Conservation (phyloP, 2,797 vertebrate species). For the Vultur gryphus region DNA sequence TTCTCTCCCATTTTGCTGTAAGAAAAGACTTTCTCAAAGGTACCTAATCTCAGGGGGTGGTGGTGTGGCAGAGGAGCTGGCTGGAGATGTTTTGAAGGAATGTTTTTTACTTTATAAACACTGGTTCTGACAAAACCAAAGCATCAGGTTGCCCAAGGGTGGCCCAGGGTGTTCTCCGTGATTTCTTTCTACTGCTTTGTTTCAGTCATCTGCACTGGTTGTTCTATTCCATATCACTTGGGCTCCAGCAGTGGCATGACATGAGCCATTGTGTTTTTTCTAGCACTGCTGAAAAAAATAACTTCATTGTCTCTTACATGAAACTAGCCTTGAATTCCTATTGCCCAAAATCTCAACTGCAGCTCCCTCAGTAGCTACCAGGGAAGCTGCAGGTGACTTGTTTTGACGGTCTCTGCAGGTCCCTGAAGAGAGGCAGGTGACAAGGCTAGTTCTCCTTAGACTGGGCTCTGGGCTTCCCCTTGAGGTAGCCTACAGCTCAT, state of each 20-base stretch:
- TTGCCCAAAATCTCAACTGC: background rate
- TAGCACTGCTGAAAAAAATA: background rate
- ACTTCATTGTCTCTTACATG: background rate
- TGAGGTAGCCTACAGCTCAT: background rate
- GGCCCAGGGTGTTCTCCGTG: background rate
- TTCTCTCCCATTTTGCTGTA: background rate
- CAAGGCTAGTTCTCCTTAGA: background rate
- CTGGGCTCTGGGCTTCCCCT: background rate
- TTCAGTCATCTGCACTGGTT: background rate
- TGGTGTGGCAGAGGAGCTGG: background rate
- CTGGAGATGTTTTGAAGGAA: background rate
- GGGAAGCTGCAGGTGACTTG: background rate
- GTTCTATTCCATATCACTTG: background rate
- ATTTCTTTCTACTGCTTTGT: background rate
- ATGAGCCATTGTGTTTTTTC: background rate
- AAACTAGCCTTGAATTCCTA: background rate
- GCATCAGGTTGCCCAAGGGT: accelerated
- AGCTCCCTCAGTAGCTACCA: background rate
- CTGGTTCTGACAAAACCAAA: background rate
- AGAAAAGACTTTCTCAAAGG: background rate
- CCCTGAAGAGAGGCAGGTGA: background rate
- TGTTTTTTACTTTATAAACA: background rate
- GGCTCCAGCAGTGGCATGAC: background rate
- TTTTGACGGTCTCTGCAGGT: background rate
- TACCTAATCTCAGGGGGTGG: accelerated